Conservation (phyloP, 2,797 vertebrate genomes). For the Hydrocynus forskahlii region DNA sequence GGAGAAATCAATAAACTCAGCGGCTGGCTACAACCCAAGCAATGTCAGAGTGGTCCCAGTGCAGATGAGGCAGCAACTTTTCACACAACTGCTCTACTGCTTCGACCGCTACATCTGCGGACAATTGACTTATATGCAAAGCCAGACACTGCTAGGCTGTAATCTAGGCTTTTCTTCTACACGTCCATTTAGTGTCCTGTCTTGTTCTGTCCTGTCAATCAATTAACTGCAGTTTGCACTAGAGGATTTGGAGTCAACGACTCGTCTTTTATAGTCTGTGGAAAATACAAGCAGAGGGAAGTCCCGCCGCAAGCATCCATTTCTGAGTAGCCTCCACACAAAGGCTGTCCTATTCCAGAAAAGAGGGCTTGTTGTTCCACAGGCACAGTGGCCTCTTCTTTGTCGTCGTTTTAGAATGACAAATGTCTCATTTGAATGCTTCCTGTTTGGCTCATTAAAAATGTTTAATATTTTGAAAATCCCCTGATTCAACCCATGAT, state of each 20-base stretch:
- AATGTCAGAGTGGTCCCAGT: constrained; percentile 21
- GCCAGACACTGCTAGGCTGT: constrained; percentile 8
- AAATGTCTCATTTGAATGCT: constrained; percentile 11
- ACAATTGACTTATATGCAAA: background rate
- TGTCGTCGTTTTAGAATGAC: constrained; percentile 8
- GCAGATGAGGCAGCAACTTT: constrained; percentile 20
- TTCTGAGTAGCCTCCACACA: constrained; percentile 9
- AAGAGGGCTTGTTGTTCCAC: constrained; percentile 13
- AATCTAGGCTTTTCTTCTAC: constrained; percentile 5
- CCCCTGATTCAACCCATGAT: constrained; percentile 28
- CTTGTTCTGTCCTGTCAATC: constrained; percentile 4
- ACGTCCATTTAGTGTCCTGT: constrained; percentile 7
- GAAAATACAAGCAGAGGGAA: background rate
- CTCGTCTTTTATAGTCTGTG: background rate
- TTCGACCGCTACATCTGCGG: background rate
- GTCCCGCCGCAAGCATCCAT: constrained; percentile 1
- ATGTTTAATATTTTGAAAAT: constrained; percentile 3
- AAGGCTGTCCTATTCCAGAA: constrained; percentile 20
- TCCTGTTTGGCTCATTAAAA: constrained; percentile 13
- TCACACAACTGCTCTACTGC: background rate
- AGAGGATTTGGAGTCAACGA: background rate
- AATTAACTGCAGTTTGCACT: constrained; percentile 4
- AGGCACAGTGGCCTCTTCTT: constrained; percentile 6
- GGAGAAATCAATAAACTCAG: constrained; percentile 29
- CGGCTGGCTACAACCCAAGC: constrained; percentile 28